Evolutionary conservation across 2,113 vertebrate species (phyloP), one percentile per base, ranked within the genome.

Genomic region (Microcebus lehilahytsara): DNA sequence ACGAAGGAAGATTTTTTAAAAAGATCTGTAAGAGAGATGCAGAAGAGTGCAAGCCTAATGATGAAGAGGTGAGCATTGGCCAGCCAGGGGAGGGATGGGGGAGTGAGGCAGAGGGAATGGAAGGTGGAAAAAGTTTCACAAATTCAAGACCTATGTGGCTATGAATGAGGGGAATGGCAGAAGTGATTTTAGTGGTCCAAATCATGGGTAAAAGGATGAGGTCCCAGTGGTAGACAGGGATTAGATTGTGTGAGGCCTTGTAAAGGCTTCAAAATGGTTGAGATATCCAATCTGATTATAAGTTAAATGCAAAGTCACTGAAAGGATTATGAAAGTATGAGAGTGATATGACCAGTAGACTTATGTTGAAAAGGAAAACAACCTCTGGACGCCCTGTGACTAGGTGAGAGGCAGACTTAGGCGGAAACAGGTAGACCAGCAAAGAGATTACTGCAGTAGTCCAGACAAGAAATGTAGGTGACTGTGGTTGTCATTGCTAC

Each of bases 81-180:
- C 22, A 93, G 42, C 40, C 51, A 23, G n/a, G 10, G 25, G 14
- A 37, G 30, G 20, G 34, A n/a, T 17, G 32, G 30, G 22, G 13
- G 49, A 58, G n/a, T 14, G 4, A 27, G 14, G 3, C 14, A n/a
- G 11, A 32, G 14, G 40, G 49, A 64, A 8, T 3, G 71, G 1
- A 13, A 46, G 11, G 14, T 12, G n/a, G 32, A 4, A 2, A 51
- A 27, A 67, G 77, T 9, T 40, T 56, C 51, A 16, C 30, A 30
- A 69, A 34, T n/a, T 64, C 23, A 81, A 83, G 40, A 37, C 19
- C 58, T 83, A 1, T 1, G 9, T 40, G 62, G 10, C 16, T 40
- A 0, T n/a, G 32, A 51, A 7, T 7, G 46, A 74, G 27, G 16
- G 2, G 14, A 17, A 19, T 20, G 1, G 32, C 16, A 58, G 4